Evolutionary conservation across 2,888 invertebrate genomes (phyloP).

Genomic region (Scaeva pyrastri): DNA sequence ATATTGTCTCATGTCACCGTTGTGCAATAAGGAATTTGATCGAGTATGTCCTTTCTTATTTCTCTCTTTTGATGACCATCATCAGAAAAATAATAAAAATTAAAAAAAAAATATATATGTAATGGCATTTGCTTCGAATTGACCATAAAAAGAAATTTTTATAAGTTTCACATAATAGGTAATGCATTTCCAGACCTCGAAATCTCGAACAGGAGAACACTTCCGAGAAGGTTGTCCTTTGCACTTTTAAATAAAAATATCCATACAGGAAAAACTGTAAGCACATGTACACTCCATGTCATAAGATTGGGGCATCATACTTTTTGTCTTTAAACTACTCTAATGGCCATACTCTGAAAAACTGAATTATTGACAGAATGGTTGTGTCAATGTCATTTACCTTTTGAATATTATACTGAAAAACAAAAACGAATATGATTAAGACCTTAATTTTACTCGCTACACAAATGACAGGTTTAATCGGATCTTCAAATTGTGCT

Average conservation of each 20-base stretch:
- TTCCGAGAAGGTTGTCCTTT: constrained; percentile 16
- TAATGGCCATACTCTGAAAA: no score
- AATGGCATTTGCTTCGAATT: constrained; percentile 13
- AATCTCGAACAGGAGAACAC: not conserved
- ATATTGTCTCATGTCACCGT: constrained; percentile 58
- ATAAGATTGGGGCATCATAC: not conserved
- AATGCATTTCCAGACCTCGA: constrained; percentile 30
- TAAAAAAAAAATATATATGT: constrained; percentile 29
- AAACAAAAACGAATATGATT: no score
- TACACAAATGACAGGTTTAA: no score
- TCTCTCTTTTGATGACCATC: constrained; percentile 28
- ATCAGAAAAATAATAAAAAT: not conserved
- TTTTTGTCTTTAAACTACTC: no score
- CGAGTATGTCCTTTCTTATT: not conserved
- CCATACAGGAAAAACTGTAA: not conserved
- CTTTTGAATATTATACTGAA: no score
- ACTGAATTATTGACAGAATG: no score
- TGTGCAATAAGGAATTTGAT: constrained; percentile 59
- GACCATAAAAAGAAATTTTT: constrained; percentile 16
- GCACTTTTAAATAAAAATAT: not conserved
- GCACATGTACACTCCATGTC: not conserved
- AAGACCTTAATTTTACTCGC: no score
- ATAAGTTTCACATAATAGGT: constrained; percentile 32
- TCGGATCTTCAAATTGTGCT: no score
- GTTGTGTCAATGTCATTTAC: no score